Evolutionary conservation across 2,888 invertebrate genomes (phyloP).

Genomic region (Ophioninae sp.): DNA sequence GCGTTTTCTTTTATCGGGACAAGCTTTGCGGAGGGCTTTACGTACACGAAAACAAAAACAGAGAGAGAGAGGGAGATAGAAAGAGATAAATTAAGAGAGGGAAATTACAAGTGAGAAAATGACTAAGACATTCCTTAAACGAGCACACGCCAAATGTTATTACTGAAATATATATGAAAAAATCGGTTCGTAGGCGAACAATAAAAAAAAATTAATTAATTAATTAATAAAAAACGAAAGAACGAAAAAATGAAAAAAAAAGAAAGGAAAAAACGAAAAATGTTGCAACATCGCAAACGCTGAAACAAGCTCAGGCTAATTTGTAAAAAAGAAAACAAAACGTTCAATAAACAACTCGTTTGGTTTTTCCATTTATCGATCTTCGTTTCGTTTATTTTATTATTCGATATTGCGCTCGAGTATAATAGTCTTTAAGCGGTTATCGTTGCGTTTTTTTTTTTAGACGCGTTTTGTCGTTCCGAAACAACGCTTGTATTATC

Average conservation of each 20-base stretch:
- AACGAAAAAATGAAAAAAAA: background rate
- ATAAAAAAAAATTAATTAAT: slow-evolving; percentile 26
- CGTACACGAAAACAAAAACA: slow-evolving; percentile 39
- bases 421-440: no score
- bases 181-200: slow-evolving; percentile 40
- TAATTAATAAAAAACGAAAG: no score
- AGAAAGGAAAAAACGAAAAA: slow-evolving; percentile 13
- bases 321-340: slow-evolving; percentile 64
- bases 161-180: slow-evolving; percentile 49
- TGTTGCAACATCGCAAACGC: slow-evolving; percentile 54
- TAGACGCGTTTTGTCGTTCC: background rate
- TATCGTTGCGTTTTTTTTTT: no score
- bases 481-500: background rate
- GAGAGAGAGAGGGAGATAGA: slow-evolving; percentile 31
- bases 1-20: slow-evolving; percentile 59
- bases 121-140: slow-evolving; percentile 59
- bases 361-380: slow-evolving; percentile 65
- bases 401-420: slow-evolving; percentile 26
- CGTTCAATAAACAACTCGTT: slow-evolving; percentile 66
- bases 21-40: slow-evolving; percentile 58
- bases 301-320: slow-evolving; percentile 58
- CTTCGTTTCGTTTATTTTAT: slow-evolving; percentile 62
- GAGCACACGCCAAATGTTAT: slow-evolving; percentile 59
- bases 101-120: slow-evolving; percentile 45
- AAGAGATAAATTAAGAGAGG: slow-evolving; percentile 41